Conservation (phyloP, 2,888 invertebrate species). For the Syritta pipiens region DNA sequence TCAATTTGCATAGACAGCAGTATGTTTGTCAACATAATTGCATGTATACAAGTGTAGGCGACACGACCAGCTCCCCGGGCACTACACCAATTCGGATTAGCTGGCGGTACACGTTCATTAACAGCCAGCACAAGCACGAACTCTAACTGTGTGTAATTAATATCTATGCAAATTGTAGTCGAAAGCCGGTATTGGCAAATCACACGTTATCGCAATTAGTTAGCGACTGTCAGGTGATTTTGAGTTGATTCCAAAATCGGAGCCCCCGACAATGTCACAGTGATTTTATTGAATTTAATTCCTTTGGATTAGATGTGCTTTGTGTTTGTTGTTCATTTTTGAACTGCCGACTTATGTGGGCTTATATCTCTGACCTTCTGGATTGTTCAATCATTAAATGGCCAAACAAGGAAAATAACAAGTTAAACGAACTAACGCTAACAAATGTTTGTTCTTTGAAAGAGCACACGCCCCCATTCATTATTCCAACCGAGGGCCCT, state of each 20-base stretch:
- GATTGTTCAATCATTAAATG: too few species aligned
- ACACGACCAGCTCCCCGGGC: background rate
- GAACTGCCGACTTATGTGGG: too few species aligned
- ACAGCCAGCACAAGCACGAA: background rate
- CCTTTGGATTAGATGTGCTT: too few species aligned
- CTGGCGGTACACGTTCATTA: conserved; percentile 22
- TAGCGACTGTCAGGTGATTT: conserved; percentile 1
- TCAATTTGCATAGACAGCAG: conserved; percentile 6
- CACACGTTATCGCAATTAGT: too few species aligned
- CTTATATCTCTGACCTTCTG: too few species aligned
- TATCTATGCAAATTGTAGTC: conserved; percentile 7
- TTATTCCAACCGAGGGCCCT: too few species aligned
- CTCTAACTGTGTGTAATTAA: background rate
- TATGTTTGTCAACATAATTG: conserved; percentile 28
- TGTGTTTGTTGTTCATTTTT: too few species aligned
- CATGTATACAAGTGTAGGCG: conserved; percentile 15
- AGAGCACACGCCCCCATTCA: too few species aligned
- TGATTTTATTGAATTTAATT: background rate
- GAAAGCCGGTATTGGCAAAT: background rate
- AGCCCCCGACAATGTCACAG: too few species aligned
- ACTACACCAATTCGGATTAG: conserved; percentile 20
- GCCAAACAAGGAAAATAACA: too few species aligned
- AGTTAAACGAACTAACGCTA: too few species aligned
- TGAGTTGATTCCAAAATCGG: background rate
- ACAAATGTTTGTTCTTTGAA: too few species aligned